Percentiles rank a stretch among this genome's conserved stretches.
phyloP scores from a whole-genome alignment of 1,140 invertebrate genomes.

The Bombus affinis region DNA sequence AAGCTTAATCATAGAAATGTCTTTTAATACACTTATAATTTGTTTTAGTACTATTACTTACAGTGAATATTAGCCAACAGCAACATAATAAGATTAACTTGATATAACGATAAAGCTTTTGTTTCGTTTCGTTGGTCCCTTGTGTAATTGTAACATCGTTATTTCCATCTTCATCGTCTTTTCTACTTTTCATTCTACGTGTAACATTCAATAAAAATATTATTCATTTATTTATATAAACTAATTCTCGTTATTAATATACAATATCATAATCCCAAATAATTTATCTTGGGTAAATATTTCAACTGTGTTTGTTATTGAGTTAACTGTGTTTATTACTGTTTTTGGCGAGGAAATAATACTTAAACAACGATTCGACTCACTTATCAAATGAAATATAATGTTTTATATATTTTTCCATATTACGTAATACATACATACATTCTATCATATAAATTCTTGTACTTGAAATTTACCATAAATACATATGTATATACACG shows the following conservation, averaged over 20 bases:
- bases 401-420: too few species aligned
- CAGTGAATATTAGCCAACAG: slow-evolving; percentile 76
- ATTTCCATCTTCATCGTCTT: slow-evolving; percentile 42
- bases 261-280: too few species aligned
- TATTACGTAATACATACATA: too few species aligned
- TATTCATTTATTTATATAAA: background rate
- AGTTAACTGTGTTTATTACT: background rate
- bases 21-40: background rate
- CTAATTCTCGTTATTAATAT: too few species aligned
- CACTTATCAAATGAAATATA: background rate
- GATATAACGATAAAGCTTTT: slow-evolving; percentile 65
- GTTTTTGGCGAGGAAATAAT: background rate
- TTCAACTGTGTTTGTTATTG: too few species aligned
- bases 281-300: too few species aligned
- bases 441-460: too few species aligned
- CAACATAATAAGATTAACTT: slow-evolving; percentile 69
- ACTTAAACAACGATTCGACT: background rate
- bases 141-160: slow-evolving; percentile 19
- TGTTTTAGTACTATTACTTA: slow-evolving; percentile 47
- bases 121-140: slow-evolving; percentile 45
- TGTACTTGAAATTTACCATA: too few species aligned
- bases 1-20: background rate
- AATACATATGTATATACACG: too few species aligned
- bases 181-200: slow-evolving; percentile 14
- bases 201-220: background rate